Percentiles rank a stretch among this genome's conserved stretches.
Conservation (phyloP, 2,888 invertebrate species). For the Odontothrips loti region DNA sequence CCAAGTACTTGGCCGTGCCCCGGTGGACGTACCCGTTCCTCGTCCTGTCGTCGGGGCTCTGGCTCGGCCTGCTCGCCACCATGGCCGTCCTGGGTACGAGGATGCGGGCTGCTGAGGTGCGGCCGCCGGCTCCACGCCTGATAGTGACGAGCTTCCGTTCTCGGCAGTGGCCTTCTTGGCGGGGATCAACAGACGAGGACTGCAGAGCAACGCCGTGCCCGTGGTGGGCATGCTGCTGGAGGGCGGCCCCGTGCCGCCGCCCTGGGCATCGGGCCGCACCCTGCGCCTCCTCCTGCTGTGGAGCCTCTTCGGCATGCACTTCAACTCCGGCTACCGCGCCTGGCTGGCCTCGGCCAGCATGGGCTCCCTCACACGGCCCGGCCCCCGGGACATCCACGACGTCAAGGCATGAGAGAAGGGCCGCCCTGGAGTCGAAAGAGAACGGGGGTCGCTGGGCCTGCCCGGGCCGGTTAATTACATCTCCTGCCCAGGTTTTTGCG, state of each 20-base stretch:
- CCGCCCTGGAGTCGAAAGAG: no score
- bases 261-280: neutral
- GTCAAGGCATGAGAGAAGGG: neutral
- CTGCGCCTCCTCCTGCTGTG: neutral
- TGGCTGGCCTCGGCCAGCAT: neutral
- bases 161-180: neutral
- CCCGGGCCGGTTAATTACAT: no score
- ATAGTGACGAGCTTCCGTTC: no score
- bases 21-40: neutral
- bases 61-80: neutral
- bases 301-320: neutral
- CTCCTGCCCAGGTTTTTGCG: no score
- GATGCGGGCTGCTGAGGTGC: no score
- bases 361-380: neutral
- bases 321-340: constrained; percentile 1
- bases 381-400: neutral
- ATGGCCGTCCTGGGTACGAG: neutral
- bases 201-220: neutral
- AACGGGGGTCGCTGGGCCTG: no score
- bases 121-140: no score
- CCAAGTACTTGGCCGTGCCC: neutral
- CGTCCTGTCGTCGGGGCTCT: neutral
- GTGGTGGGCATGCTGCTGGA: neutral
- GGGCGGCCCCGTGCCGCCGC: neutral
- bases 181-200: neutral